Percentiles rank a stretch among this genome's conserved stretches.
Evolutionary conservation across 2,888 invertebrate genomes (phyloP).

Genomic region (Plutella xylostella): DNA sequence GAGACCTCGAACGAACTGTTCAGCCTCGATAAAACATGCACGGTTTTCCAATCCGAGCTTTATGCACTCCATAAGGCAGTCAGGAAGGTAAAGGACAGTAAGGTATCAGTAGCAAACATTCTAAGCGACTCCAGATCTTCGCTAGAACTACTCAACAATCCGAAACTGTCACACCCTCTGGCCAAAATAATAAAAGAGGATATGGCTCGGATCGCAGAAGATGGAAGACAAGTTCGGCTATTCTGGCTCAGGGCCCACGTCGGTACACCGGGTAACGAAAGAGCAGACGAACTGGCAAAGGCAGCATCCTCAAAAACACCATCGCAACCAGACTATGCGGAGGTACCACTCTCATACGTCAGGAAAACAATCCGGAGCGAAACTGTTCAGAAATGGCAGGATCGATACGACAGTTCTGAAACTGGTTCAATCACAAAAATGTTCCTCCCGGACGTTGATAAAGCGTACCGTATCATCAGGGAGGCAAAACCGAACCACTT

Average conservation of each 20-base stretch:
- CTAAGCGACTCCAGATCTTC: conserved; percentile 9
- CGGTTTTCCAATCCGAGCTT: conserved; percentile 10
- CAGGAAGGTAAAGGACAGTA: background rate
- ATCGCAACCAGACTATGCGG: conserved; percentile 5
- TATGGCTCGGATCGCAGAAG: background rate
- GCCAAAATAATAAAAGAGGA: background rate
- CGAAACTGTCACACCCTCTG: background rate
- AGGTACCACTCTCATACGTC: conserved; percentile 3
- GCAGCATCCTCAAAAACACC: conserved; percentile 6
- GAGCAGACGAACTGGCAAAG: conserved; percentile 14
- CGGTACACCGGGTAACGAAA: conserved; percentile 11
- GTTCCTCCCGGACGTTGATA: conserved; percentile 1
- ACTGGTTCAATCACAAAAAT: conserved; percentile 2
- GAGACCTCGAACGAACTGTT: background rate
- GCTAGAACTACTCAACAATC: conserved; percentile 1
- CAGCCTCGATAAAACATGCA: background rate
- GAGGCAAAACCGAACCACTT: background rate
- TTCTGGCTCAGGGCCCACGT: conserved; percentile 13
- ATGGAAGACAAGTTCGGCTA: background rate
- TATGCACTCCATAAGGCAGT: conserved; percentile 2
- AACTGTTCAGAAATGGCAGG: conserved; percentile 5
- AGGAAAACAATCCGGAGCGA: conserved; percentile 2
- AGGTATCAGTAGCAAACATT: background rate
- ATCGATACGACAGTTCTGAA: too few relatives aligned
- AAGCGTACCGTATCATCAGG: background rate